phyloP scores from a whole-genome alignment of 2,888 invertebrate genomes.

The Stenotaenia linearis region DNA sequence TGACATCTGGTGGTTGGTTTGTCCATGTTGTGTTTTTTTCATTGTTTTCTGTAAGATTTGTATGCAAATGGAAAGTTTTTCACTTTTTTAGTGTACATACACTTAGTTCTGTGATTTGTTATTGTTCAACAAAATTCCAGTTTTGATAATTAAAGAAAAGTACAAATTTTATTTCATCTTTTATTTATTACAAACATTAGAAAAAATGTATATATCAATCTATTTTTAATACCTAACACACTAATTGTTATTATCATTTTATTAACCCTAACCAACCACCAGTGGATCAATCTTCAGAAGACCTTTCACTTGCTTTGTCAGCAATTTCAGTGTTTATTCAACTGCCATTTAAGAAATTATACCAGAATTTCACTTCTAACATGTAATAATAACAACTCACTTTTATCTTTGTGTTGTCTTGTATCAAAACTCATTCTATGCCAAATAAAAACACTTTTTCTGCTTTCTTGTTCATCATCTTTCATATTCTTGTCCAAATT shows the following conservation, averaged over 20 bases:
- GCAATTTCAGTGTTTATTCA: constrained; percentile 10
- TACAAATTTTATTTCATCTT: neutral
- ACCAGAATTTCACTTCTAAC: neutral
- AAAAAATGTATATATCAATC: neutral
- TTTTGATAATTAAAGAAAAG: neutral
- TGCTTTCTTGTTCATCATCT: constrained; percentile 19
- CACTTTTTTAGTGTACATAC: neutral
- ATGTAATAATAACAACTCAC: neutral
- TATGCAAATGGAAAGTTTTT: neutral
- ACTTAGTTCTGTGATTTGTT: neutral
- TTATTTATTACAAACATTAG: neutral
- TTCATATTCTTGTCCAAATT: neutral
- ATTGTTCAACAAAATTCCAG: constrained; percentile 12
- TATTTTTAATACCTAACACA: neutral
- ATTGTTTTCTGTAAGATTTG: neutral
- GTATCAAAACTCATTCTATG: constrained; percentile 22
- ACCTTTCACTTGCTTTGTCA: neutral
- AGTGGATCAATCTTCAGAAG: neutral
- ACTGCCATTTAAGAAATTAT: neutral
- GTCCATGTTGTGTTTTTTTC: neutral
- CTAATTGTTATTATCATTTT: neutral
- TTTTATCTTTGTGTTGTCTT: constrained; percentile 26
- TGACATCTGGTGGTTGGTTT: constrained; percentile 22
- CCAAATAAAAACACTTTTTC: constrained; percentile 12
- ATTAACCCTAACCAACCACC: constrained; percentile 1